A percentile compares a stretch with the other conserved stretches of the same genome.
Evolutionary conservation across 2,888 invertebrate genomes (phyloP).

Genomic region (Machimus atricapillus): DNA sequence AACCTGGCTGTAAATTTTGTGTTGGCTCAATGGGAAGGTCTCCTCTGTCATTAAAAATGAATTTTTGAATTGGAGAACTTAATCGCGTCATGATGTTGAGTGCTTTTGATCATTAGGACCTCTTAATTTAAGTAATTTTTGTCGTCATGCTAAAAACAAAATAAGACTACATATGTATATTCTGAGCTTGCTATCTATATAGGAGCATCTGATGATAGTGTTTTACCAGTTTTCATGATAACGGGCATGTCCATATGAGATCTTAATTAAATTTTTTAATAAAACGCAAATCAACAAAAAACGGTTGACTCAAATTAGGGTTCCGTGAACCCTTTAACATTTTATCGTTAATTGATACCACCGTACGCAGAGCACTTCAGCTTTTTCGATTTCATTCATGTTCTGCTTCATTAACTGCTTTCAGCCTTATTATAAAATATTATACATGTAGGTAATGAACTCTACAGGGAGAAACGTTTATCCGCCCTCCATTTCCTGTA

Average conservation of each 20-base stretch:
- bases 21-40: background rate
- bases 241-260: background rate
- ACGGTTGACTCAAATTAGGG: background rate
- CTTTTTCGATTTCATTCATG: background rate
- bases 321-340: background rate
- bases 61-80: background rate
- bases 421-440: background rate
- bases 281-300: conserved; percentile 10
- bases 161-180: background rate
- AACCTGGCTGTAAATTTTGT: background rate
- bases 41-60: background rate
- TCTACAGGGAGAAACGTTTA: background rate
- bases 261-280: conserved; percentile 29
- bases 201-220: background rate
- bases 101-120: conserved; percentile 29
- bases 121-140: background rate
- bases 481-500: background rate
- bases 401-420: background rate
- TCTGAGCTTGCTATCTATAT: background rate
- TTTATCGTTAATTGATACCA: conserved; percentile 1
- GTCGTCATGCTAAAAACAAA: background rate
- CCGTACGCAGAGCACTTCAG: background rate
- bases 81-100: conserved; percentile 11
- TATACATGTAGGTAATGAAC: background rate
- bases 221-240: background rate